Conservation (phyloP, 2,888 invertebrate genomes). For the Helicoverpa assulta region DNA sequence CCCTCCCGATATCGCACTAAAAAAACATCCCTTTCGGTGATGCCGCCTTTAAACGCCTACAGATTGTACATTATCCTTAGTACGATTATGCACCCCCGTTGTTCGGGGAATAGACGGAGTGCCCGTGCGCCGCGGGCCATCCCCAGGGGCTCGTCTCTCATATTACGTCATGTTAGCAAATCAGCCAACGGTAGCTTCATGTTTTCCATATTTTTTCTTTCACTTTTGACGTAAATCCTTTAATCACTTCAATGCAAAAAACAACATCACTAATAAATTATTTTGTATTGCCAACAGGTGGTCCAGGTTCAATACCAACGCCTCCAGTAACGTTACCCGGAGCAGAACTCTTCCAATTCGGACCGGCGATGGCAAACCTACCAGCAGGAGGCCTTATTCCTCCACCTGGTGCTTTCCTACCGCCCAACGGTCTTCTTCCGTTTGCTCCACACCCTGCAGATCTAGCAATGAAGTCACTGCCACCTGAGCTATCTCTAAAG, state of each 20-base stretch:
- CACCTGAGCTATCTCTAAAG: constrained; percentile 87
- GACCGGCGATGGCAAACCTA: constrained; percentile 82
- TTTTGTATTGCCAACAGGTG: constrained; percentile 84
- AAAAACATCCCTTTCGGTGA: constrained; percentile 90
- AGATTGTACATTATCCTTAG: constrained; percentile 91
- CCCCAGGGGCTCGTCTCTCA: constrained; percentile 87
- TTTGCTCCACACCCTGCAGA: constrained; percentile 90
- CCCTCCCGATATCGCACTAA: constrained; percentile 88
- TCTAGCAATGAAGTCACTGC: constrained; percentile 84
- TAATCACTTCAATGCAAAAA: constrained; percentile 4
- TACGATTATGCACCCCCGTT: constrained; percentile 90
- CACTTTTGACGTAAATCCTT: constrained; percentile 5
- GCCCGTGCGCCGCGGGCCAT: constrained; percentile 81
- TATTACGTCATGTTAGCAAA: constrained; percentile 87
- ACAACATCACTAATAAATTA: constrained; percentile 20
- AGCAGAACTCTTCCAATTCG: constrained; percentile 85
- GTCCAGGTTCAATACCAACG: constrained; percentile 79
- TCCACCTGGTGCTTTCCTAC: constrained; percentile 90
- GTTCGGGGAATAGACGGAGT: constrained; percentile 88
- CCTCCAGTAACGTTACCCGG: constrained; percentile 83
- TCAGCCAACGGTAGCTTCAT: constrained; percentile 68
- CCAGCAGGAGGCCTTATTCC: constrained; percentile 88
- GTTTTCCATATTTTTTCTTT: constrained; percentile 55
- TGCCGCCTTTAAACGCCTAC: constrained; percentile 90
- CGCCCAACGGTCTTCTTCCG: constrained; percentile 88